phyloP scores from a whole-genome alignment of 2,888 invertebrate species.

The Entomobrya multifasciata region DNA sequence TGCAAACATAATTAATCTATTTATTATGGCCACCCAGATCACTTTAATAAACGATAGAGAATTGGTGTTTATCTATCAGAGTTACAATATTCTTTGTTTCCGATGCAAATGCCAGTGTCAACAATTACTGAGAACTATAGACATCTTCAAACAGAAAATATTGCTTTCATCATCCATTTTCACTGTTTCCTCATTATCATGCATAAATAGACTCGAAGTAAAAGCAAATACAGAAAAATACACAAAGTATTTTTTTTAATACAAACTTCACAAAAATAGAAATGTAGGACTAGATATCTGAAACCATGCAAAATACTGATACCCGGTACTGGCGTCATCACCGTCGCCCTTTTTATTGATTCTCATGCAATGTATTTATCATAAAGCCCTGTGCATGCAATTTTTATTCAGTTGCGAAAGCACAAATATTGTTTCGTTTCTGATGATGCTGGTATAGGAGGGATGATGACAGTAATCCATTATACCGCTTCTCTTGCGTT shows the following conservation, averaged over 20 bases:
- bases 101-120: slow-evolving; percentile 10
- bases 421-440: too few species aligned
- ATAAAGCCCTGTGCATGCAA: too few species aligned
- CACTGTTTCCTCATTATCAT: slow-evolving; percentile 8
- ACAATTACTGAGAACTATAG: background rate
- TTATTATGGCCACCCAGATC: too few species aligned
- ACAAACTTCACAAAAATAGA: background rate
- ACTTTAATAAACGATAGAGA: too few species aligned
- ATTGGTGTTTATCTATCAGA: too few species aligned
- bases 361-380: slow-evolving; percentile 5
- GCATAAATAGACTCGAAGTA: background rate
- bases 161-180: background rate
- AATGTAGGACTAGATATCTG: background rate
- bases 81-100: too few species aligned
- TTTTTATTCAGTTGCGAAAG: background rate
- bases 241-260: background rate
- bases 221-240: background rate
- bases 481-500: background rate
- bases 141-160: too few species aligned
- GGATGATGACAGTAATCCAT: slow-evolving; percentile 26
- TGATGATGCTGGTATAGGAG: background rate
- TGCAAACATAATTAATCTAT: too few species aligned
- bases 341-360: background rate
- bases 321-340: background rate
- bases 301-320: background rate